Evolutionary conservation across 64 coral and sea anemone genomes (phyloP), one percentile per base, ranked within the genome.

Genomic region (Pocillopora verrucosa): DNA sequence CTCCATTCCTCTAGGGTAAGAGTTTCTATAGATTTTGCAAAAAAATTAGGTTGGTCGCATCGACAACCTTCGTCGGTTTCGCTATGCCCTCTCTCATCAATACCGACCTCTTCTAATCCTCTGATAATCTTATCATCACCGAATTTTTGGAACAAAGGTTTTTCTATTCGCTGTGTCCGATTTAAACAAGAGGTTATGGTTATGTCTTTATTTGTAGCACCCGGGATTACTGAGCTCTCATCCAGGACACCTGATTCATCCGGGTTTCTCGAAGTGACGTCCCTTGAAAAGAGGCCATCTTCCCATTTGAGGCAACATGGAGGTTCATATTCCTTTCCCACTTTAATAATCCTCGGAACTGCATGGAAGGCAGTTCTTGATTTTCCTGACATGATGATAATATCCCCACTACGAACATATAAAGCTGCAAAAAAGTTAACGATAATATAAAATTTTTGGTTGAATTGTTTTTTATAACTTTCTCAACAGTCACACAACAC

Each of bases 321-420:
- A 9, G 90, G 82, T 73, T 90, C 90, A 75, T 98, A 87, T 59
- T 90, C 83, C 51, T 87, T 35, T 25, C 61, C 90, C 20, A 91
- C 86, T 88, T 95, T 95, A 35, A 99, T 77, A 36, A 99, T 99
- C 76, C 97, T 90, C 6, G 97, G 97, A 16, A 99, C 91, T 56
- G 97, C 97, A 78, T 99, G 97, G 69, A 95, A 99, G 16, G 97
- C 97, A 59, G 87, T 86, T 59, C 97, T 95, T 58, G 97, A 88
- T 75, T 99, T 84, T 11, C 91, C 88, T 36, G 97, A 95, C 97
- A 99, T 99, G 19, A 99, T 93, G 34, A 95, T 68, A 80, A 99
- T 61, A 88, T 99, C 97, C 16, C 97, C 97, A 82, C 97, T 99
- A 58, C 80, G 88, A 37, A 99, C 86, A 75, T 91, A 93, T 37